These are phyloP conservation scores for Meda fulgida DNA, from an alignment of 2,797 vertebrate genomes.

Conservation along the genomic window DNA sequence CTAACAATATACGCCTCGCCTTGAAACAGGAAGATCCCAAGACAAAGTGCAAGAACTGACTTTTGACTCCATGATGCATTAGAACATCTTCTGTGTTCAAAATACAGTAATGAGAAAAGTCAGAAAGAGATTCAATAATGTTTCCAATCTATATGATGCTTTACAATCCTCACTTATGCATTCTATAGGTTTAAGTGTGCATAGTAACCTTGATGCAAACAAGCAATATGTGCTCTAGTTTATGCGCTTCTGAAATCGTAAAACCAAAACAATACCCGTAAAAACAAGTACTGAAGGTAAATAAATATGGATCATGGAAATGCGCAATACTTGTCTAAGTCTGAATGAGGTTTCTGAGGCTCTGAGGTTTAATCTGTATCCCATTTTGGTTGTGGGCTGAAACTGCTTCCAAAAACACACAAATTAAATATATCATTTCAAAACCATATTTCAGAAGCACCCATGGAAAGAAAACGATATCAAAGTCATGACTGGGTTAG, in stretches of 20 bases:
- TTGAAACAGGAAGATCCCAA: background rate
- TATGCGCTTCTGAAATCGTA: background rate
- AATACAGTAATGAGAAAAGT: background rate
- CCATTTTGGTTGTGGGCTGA: background rate
- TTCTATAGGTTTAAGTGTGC: background rate
- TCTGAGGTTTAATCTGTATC: background rate
- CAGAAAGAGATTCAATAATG: background rate
- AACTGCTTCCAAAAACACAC: background rate
- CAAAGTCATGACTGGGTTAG: background rate
- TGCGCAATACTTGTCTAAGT: background rate
- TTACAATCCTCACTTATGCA: background rate
- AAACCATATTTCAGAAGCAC: conserved; percentile 16
- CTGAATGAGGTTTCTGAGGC: background rate
- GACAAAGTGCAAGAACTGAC: background rate
- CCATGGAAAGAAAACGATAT: conserved; percentile 10
- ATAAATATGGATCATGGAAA: background rate
- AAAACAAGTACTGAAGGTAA: too few species aligned
- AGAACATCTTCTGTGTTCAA: background rate
- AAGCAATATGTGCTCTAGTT: background rate
- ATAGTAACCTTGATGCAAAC: background rate
- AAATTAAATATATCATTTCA: background rate
- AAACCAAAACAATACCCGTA: background rate
- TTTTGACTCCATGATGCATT: background rate
- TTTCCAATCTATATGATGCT: background rate
- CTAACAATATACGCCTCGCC: background rate